Evolutionary conservation across 2,797 vertebrate genomes (phyloP).

Genomic region (Tapirus indicus): DNA sequence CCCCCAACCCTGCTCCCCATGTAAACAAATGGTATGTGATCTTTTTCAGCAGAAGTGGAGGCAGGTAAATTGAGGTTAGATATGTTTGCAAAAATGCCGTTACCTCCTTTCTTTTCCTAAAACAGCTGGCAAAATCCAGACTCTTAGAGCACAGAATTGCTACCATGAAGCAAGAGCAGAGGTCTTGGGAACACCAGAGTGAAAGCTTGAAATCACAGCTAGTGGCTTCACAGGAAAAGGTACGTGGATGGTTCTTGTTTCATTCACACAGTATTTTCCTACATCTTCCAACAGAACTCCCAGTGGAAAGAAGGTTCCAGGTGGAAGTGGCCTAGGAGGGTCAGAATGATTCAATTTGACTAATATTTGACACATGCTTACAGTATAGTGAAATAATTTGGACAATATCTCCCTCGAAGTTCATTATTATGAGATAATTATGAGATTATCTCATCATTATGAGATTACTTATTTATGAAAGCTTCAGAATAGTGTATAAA

Average conservation of each 20-base stretch:
- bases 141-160: constrained; percentile 89
- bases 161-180: constrained; percentile 90
- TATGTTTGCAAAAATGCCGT: background rate
- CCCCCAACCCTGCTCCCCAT: background rate
- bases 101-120: background rate
- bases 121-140: constrained; percentile 86
- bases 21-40: background rate
- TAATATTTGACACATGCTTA: background rate
- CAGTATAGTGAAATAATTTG: background rate
- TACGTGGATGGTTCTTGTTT: constrained; percentile 62
- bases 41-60: background rate
- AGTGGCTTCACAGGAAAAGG: constrained; percentile 91
- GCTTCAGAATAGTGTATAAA: background rate
- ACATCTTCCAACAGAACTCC: background rate
- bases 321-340: background rate
- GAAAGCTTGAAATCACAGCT: constrained; percentile 90
- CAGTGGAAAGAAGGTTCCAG: background rate
- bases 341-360: background rate
- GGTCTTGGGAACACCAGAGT: constrained; percentile 89
- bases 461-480: constrained; percentile 35
- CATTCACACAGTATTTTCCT: background rate
- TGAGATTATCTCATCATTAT: background rate
- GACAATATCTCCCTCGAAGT: background rate
- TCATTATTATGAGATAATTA: background rate
- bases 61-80: background rate